phyloP scores from a whole-genome alignment of 2,113 vertebrate species.

The Myotis brandtii region DNA sequence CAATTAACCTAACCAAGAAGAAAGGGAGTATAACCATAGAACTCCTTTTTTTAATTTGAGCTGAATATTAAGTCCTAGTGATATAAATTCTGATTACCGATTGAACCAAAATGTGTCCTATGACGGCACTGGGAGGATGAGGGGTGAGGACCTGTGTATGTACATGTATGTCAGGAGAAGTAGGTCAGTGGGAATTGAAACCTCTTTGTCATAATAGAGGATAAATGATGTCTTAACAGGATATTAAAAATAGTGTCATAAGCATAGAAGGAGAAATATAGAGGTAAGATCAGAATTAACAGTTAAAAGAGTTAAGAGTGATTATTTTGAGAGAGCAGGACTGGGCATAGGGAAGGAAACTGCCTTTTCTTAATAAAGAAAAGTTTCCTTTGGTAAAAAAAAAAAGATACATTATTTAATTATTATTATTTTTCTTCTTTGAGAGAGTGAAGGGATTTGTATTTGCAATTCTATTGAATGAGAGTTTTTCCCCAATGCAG shows the following conservation, averaged over 20 bases:
- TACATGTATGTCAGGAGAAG: background rate
- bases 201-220: background rate
- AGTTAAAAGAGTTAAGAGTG: background rate
- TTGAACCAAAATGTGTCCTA: background rate
- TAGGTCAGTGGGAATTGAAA: background rate
- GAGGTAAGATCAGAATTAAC: background rate
- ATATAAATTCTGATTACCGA: background rate
- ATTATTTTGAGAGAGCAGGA: background rate
- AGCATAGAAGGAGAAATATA: background rate
- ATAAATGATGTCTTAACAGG: background rate
- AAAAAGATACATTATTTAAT: background rate
- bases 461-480: background rate
- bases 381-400: background rate
- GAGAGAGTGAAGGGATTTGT: background rate
- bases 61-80: background rate
- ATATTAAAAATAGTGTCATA: background rate
- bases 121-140: background rate
- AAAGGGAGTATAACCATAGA: background rate
- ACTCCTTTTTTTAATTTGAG: background rate
- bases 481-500: conserved; percentile 80
- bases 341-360: background rate
- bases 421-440: background rate
- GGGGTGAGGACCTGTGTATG: background rate
- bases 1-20: background rate
- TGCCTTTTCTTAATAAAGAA: background rate